Evolutionary conservation across 2,888 invertebrate genomes (phyloP), one percentile per base, ranked within the genome.

Genomic region (Deroplatys truncata): DNA sequence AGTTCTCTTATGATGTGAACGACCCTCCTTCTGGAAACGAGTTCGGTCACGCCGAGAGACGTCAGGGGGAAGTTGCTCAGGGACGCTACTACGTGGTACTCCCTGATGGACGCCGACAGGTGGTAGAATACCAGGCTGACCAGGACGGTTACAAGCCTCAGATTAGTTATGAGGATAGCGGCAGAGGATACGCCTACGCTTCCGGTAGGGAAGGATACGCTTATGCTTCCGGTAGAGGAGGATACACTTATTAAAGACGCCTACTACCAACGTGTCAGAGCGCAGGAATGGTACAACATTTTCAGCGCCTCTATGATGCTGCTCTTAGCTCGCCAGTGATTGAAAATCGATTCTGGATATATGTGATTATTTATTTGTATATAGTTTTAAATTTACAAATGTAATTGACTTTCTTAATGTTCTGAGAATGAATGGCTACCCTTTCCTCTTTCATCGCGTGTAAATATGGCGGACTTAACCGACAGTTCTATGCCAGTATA

Each of bases 31-130:
- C 94, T 13, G 95, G 94, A 84, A 92, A 95, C 83, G 95, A 96
- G 92, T 96, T 96, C 92, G 96, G 96, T 0, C 96, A 96, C 92
- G 95, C 94, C 86, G 96, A 96, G 93, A 95, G 95, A 92, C 93
- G 96, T 35, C 95, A 96, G 92, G 96, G 96, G 89, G 95, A 95
- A 91, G 94, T 94, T 86, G 95, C 96, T 0, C 94, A 95, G 13
- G 96, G 96, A 85, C 95, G 95, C 84, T 96, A 96, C 93, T 95
- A 95, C 92, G 96, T 96, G 82, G 93, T 96, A 84, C 93, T 96
- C 88, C 96, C 96, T 0, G 96, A 96, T 91, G 96, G 96, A 3
- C 94, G 96, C 89, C 95, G 94, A 92, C 96, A 96, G 92, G 94
- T 95, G 35, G 96, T 96, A 7, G 95, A 95, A 91, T 96, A 96